phyloP scores from a whole-genome alignment of 1,140 invertebrate species.

The Drosophila tropicalis region DNA sequence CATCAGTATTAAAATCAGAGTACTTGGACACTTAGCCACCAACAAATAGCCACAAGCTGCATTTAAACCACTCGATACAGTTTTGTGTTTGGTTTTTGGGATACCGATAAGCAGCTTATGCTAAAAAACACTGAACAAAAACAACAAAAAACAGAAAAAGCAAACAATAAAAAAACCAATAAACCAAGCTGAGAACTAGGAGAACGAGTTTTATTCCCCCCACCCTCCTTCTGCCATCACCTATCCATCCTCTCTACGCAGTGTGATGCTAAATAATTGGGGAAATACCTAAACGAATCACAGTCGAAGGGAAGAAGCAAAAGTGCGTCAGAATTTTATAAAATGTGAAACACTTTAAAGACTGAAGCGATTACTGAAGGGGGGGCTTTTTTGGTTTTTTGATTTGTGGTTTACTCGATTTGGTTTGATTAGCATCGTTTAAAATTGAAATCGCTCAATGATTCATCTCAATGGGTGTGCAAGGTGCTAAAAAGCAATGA shows the following conservation, averaged over 20 bases:
- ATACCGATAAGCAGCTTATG: slow-evolving; percentile 59
- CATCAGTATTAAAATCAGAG: slow-evolving; percentile 27
- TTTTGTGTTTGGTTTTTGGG: slow-evolving; percentile 55
- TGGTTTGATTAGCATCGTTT: slow-evolving; percentile 25
- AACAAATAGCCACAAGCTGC: slow-evolving; percentile 40
- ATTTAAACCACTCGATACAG: slow-evolving; percentile 21
- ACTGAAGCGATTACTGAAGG: neutral
- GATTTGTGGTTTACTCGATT: slow-evolving; percentile 19
- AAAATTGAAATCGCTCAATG: neutral
- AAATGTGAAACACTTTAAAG: neutral
- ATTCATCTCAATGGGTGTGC: neutral
- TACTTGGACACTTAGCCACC: slow-evolving; percentile 26
- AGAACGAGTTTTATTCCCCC: slow-evolving; percentile 26
- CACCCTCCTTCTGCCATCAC: too few species aligned
- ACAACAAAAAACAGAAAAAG: neutral
- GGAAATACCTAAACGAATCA: slow-evolving; percentile 40
- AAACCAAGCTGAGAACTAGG: slow-evolving; percentile 23
- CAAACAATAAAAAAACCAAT: neutral
- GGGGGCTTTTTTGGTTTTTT: neutral
- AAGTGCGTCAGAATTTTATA: slow-evolving; percentile 19
- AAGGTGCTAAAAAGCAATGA: neutral
- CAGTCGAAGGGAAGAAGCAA: neutral
- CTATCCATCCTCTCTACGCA: neutral
- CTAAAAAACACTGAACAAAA: slow-evolving; percentile 32
- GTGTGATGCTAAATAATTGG: slow-evolving; percentile 34